phyloP scores from a whole-genome alignment of 1,140 invertebrate species.

The Bombus superbus region DNA sequence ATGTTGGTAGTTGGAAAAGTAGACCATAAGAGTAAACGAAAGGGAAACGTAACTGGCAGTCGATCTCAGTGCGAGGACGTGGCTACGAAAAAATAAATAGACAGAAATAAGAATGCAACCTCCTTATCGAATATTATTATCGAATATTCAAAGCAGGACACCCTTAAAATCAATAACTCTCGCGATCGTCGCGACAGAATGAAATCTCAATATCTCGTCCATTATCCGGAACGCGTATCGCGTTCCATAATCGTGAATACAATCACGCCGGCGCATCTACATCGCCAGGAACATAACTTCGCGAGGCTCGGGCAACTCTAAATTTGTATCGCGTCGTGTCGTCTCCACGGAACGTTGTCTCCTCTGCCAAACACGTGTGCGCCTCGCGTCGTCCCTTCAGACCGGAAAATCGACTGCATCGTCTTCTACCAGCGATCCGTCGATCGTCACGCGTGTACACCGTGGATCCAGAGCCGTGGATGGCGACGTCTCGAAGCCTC shows the following conservation, averaged over 20 bases:
- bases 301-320: not conserved
- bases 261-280: not conserved
- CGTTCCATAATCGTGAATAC: not conserved
- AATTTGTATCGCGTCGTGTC: conserved; percentile 10
- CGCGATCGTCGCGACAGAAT: not conserved
- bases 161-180: not conserved
- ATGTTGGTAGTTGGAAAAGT: too few species aligned
- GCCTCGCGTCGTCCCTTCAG: not conserved
- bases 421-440: conserved; percentile 4
- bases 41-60: too few species aligned
- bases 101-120: too few species aligned
- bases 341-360: not conserved
- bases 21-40: too few species aligned
- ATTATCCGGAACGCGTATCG: not conserved
- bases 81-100: too few species aligned
- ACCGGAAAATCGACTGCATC: conserved; percentile 8
- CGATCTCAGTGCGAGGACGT: too few species aligned
- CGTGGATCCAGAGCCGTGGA: conserved; percentile 1
- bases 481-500: conserved; percentile 33
- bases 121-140: too few species aligned
- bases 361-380: not conserved
- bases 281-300: not conserved
- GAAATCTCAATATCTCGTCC: conserved; percentile 1
- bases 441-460: conserved; percentile 18
- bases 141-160: too few species aligned